These are phyloP conservation scores for Serranus cabrilla DNA, from an alignment of 2,797 vertebrate genomes.

Conservation along the genomic window DNA sequence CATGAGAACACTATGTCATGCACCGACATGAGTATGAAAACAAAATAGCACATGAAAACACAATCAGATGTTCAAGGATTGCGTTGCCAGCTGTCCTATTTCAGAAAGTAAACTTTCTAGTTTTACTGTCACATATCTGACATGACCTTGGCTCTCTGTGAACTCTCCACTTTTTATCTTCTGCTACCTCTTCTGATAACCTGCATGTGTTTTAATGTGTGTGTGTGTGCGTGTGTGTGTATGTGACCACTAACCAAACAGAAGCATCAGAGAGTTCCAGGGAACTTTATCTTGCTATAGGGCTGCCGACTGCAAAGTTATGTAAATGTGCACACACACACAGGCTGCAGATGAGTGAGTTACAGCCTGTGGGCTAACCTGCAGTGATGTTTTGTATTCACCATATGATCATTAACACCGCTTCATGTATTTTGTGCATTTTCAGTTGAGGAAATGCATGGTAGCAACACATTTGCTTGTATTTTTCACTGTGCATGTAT, in stretches of 20 bases:
- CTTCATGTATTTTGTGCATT: slow-evolving; percentile 6
- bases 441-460: not conserved
- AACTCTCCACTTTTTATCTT: slow-evolving; percentile 84
- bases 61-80: slow-evolving; percentile 19
- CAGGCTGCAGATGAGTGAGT: slow-evolving; percentile 31
- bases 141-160: slow-evolving; percentile 79
- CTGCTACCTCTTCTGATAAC: slow-evolving; percentile 77
- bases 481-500: not conserved
- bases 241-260: slow-evolving; percentile 68
- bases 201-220: slow-evolving; percentile 21
- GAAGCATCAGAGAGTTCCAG: slow-evolving; percentile 72
- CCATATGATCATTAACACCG: slow-evolving; percentile 1
- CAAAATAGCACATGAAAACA: slow-evolving; percentile 43
- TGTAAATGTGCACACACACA: slow-evolving; percentile 73
- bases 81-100: slow-evolving; percentile 64
- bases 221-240: slow-evolving; percentile 29
- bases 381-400: slow-evolving; percentile 40
- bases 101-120: slow-evolving; percentile 48
- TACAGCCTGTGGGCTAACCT: slow-evolving; percentile 46
- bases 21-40: slow-evolving; percentile 29
- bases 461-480: not conserved
- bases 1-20: slow-evolving; percentile 12
- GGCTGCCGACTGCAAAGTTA: slow-evolving; percentile 73
- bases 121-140: slow-evolving; percentile 64
- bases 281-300: slow-evolving; percentile 75